Evolutionary conservation across 2,113 vertebrate genomes (phyloP), one percentile per base, ranked within the genome.

Genomic region (Ellobius talpinus): DNA sequence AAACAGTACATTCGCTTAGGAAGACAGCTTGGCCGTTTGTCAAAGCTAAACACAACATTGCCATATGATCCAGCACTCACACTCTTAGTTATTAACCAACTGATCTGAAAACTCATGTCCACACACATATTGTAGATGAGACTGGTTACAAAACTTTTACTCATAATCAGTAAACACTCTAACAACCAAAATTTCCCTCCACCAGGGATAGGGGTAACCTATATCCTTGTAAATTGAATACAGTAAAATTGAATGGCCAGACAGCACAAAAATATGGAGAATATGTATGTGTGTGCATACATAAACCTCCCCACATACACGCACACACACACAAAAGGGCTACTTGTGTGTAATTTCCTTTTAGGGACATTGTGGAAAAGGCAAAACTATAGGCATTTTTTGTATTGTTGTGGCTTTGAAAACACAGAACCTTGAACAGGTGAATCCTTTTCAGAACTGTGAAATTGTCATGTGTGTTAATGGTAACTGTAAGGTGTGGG

Each of bases 51-150:
- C 36, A 45, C 92, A 79, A 6, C 7, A 45, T 58, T 58, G 42
- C 81, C 61, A 84, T 76, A 79, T 14, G 85, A 61, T 11, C 31
- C 10, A 66, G 3, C 8, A 72, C 36, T 70, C 73, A 50, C 55
- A 81, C 13, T 39, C 33, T 13, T 61, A 47, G 36, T 5, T 73
- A 63, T 74, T 63, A 42, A 73, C 74, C 90, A 65, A 70, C 14
- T 12, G 23, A 76, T 65, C 68, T 94, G 47, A 81, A 97, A 96
- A 96, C n/a, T 65, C 52, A 61, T 42, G 36, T 79, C 72, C 65
- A 52, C 12, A 87, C 10, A 84, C 36, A 89, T 55, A 72, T 47
- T 24, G 58, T 39, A n/a, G 4, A n/a, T 39, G 33, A 6, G 29
- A 86, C 33, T 19, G 24, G n/a, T 52, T 78, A 14, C 4, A 74